phyloP scores from a whole-genome alignment of 2,797 vertebrate genomes.

The Staurois parvus region DNA sequence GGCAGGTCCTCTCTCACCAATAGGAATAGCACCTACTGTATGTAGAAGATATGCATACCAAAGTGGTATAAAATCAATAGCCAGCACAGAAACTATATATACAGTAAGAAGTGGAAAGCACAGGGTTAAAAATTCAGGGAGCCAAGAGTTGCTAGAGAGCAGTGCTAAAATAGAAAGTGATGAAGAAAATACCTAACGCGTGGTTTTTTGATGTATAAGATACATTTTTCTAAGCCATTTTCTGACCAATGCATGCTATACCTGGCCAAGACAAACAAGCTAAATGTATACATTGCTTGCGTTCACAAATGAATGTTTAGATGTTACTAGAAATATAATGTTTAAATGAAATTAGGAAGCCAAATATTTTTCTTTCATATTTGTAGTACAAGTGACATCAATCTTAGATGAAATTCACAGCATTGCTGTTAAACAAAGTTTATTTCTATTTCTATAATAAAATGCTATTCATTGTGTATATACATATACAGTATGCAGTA shows the following conservation, averaged over 20 bases:
- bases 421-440: background rate
- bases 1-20: no score
- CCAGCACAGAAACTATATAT: background rate
- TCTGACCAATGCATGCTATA: background rate
- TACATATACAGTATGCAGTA: no score
- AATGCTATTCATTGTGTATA: background rate
- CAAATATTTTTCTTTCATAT: constrained; percentile 18
- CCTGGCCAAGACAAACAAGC: constrained; percentile 19
- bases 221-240: background rate
- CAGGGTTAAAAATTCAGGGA: background rate
- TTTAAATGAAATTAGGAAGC: background rate
- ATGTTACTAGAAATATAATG: background rate
- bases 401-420: background rate
- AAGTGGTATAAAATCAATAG: no score
- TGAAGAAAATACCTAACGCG: background rate
- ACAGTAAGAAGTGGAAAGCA: background rate
- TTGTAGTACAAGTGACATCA: background rate
- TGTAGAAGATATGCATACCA: no score
- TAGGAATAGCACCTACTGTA: no score
- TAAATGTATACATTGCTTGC: constrained; percentile 19
- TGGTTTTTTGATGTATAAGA: constrained; percentile 18
- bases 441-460: background rate
- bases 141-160: background rate
- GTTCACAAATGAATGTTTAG: background rate
- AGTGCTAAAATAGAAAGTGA: background rate